These are phyloP conservation scores for Tinamus guttatus DNA, from an alignment of 2,113 vertebrate species.

Conservation along the genomic window DNA sequence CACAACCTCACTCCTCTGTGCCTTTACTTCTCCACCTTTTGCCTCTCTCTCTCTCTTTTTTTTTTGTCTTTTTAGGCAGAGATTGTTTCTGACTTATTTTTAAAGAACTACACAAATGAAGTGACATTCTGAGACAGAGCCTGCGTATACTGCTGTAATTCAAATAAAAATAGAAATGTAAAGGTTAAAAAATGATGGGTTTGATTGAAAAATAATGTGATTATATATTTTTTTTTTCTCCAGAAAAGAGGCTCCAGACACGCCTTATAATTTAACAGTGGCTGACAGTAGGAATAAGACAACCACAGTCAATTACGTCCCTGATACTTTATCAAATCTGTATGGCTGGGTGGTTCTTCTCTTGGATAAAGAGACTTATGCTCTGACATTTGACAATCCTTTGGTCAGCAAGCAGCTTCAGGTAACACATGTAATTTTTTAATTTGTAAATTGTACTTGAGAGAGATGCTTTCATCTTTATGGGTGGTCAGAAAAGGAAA, in stretches of 20 bases:
- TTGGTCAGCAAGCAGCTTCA: conserved; percentile 55
- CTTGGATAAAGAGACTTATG: conserved; percentile 77
- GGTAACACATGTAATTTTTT: conserved; percentile 30
- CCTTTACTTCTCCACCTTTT: not conserved
- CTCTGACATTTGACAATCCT: conserved; percentile 49
- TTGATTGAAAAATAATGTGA: not conserved
- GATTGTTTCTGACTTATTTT: not conserved
- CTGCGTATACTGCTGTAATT: not conserved
- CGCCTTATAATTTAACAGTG: conserved; percentile 72
- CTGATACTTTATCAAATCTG: conserved; percentile 74
- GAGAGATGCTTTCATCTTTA: not conserved
- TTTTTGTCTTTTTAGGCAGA: not conserved
- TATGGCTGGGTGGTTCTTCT: conserved; percentile 79
- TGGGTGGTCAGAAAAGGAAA: not conserved
- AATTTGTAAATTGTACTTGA: not conserved
- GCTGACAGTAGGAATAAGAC: conserved; percentile 76
- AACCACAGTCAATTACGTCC: conserved; percentile 72
- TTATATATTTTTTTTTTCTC: not conserved
- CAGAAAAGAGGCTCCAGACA: conserved; percentile 55
- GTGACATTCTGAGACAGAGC: not conserved
- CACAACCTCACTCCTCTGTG: not conserved
- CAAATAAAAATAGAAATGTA: not conserved
- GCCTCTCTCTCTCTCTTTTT: not conserved
- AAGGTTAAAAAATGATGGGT: not conserved
- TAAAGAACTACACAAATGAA: not conserved